Evolutionary conservation across 1,140 invertebrate species (phyloP).

Genomic region (Drosophila obscura): DNA sequence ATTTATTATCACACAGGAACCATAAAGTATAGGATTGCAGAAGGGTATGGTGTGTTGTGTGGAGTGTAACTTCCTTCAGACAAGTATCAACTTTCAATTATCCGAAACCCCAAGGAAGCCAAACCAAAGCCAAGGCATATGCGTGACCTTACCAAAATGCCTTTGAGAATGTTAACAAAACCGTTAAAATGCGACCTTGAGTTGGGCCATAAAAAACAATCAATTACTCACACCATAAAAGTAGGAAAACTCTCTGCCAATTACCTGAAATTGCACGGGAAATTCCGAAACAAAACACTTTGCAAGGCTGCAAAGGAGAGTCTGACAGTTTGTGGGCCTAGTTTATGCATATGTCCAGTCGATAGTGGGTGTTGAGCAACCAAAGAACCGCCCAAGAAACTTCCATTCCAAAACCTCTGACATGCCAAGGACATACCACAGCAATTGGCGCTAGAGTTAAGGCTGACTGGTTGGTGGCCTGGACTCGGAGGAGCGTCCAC

Average conservation of each 20-base stretch:
- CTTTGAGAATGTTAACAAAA: slow-evolving; percentile 19
- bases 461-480: too few relatives aligned
- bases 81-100: slow-evolving; percentile 48
- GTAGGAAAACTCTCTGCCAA: slow-evolving; percentile 16
- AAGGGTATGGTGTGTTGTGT: not conserved
- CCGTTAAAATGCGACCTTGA: slow-evolving; percentile 54
- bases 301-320: slow-evolving; percentile 6
- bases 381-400: not conserved
- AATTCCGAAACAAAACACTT: slow-evolving; percentile 21
- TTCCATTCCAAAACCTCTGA: slow-evolving; percentile 20
- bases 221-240: slow-evolving; percentile 60
- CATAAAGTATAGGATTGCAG: slow-evolving; percentile 12
- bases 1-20: not conserved
- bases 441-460: slow-evolving; percentile 4
- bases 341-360: slow-evolving; percentile 27
- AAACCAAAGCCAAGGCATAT: slow-evolving; percentile 21
- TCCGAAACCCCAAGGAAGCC: slow-evolving; percentile 16
- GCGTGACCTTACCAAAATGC: slow-evolving; percentile 51
- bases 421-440: slow-evolving; percentile 53
- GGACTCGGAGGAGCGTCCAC: not conserved
- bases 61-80: slow-evolving; percentile 43
- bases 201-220: slow-evolving; percentile 37
- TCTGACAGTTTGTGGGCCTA: not conserved
- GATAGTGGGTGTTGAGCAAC: not conserved
- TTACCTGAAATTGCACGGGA: slow-evolving; percentile 51